These are phyloP conservation scores for Brenthis daphne DNA, from an alignment of 2,888 invertebrate species.

Conservation along the genomic window DNA sequence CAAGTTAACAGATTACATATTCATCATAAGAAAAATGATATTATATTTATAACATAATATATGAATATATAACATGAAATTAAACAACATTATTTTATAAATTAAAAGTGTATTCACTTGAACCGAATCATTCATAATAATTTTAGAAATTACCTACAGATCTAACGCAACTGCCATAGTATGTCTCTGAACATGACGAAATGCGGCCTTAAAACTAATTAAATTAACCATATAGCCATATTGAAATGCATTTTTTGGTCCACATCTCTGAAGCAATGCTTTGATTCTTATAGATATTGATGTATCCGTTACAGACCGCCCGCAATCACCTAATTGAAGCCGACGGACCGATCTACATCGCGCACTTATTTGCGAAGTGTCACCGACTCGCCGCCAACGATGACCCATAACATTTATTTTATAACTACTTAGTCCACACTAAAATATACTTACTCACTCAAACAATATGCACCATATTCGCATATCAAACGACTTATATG, in stretches of 20 bases:
- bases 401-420: constrained; percentile 18
- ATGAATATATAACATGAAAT: too few species aligned
- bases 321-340: constrained; percentile 54
- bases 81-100: too few species aligned
- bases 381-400: constrained; percentile 28
- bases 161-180: background rate
- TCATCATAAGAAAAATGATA: too few species aligned
- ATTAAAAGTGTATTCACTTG: background rate
- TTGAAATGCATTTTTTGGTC: background rate
- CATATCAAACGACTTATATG: background rate
- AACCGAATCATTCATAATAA: background rate
- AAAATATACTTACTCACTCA: background rate
- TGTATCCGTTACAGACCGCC: constrained; percentile 32
- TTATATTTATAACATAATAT: too few species aligned
- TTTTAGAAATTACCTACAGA: background rate
- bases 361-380: constrained; percentile 27
- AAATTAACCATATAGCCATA: constrained; percentile 4
- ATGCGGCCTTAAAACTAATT: background rate
- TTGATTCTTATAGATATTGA: constrained; percentile 31
- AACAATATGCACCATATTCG: constrained; percentile 4
- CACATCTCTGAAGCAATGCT: constrained; percentile 8
- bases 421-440: constrained; percentile 1
- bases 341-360: constrained; percentile 25
- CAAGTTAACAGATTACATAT: too few species aligned
- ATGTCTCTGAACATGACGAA: background rate